A percentile compares a stretch with the other conserved stretches of the same genome.
phyloP scores from a whole-genome alignment of 1,140 invertebrate species.

The Galleria mellonella region DNA sequence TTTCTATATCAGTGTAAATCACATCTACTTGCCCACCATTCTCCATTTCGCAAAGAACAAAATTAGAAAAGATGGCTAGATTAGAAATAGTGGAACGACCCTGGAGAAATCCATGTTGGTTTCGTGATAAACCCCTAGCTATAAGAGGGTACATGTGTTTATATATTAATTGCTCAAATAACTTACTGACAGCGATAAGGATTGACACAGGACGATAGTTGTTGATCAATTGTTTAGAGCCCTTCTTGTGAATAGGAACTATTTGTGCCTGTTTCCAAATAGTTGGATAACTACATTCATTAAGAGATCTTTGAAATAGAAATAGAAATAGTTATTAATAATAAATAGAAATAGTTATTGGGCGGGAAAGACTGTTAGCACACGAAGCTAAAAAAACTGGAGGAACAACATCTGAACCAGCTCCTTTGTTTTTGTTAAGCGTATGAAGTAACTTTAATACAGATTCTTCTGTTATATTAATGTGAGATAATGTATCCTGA shows the following conservation, averaged over 20 bases:
- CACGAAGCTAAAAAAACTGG: background rate
- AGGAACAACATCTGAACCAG: background rate
- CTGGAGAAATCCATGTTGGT: background rate
- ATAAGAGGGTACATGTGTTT: background rate
- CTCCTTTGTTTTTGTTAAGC: background rate
- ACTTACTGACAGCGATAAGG: background rate
- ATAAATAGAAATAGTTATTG: background rate
- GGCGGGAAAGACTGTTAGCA: background rate
- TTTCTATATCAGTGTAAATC: slow-evolving; percentile 11
- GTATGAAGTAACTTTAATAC: background rate
- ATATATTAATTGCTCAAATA: background rate
- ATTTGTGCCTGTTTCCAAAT: background rate
- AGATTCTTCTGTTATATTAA: background rate
- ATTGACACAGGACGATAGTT: background rate
- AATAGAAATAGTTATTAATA: too few relatives aligned
- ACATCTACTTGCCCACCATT: slow-evolving; percentile 11
- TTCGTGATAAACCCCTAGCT: background rate
- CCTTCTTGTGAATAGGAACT: background rate
- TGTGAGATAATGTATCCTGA: background rate
- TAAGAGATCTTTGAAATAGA: background rate
- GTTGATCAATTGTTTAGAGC: background rate
- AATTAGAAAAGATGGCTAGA: background rate
- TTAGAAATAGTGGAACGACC: background rate
- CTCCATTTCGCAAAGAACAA: slow-evolving; percentile 2
- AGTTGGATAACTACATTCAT: background rate